Evolutionary conservation across 2,888 invertebrate genomes (phyloP), one percentile per base, ranked within the genome.

Genomic region (Parnassius smintheus): DNA sequence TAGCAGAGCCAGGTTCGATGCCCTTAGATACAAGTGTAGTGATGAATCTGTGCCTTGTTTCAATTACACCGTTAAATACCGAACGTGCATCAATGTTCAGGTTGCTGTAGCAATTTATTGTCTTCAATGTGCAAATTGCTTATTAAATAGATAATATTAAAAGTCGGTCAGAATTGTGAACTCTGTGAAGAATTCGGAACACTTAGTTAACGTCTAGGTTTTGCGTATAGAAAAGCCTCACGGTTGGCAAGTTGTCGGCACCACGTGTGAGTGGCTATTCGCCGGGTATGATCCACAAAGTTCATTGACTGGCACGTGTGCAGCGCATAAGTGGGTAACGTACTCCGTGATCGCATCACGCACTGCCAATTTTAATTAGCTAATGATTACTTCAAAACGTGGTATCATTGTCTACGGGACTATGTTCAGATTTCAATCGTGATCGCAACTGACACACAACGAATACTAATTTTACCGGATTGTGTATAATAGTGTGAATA

Each of bases 271-370:
- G 67, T 65, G 65, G 67, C 75, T 77, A 76, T 74, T 72, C 75
- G 77, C 77, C 75, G 80, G 78, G 78, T 78, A 81, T 83, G 79
- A 82, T 79, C 77, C 78, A 77, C 81, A 82, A 82, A 88, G 91
- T 91, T 91, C 91, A 90, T 89, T 91, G 91, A 90, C 91, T 88
- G 89, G 85, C 86, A 88, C 90, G 90, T 89, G 89, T 87, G 86
- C 83, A 86, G 86, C 83, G 83, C 88, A 77, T 85, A 85, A 83
- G 84, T 82, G 83, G 79, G 81, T 85, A 87, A 83, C 83, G 77
- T 81, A 83, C 78, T 85, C 78, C 78, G 80, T 82, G 85, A 82
- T 83, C 85, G 82, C 78, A 84, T 88, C 85, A 89, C 88, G 90
- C 88, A 89, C 76, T 79, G 84, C 85, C 87, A 90, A 90, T 90